Conservation (phyloP, 2,113 vertebrate genomes). For the Lynx canadensis region DNA sequence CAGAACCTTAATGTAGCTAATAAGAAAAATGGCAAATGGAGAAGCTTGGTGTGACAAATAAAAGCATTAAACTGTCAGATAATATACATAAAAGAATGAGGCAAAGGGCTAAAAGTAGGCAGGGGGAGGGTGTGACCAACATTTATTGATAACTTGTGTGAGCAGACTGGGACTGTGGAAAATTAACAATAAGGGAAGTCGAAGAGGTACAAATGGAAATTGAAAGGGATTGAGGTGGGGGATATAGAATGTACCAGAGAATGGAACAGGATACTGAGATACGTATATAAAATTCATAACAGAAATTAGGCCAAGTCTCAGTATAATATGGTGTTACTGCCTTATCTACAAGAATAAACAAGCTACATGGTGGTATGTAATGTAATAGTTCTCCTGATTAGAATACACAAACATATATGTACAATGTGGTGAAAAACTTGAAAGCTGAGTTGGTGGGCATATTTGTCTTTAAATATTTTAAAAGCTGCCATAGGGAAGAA, state of each 20-base stretch:
- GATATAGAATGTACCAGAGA: background rate
- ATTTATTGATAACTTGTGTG: background rate
- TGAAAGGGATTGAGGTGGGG: background rate
- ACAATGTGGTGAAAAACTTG: background rate
- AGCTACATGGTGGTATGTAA: background rate
- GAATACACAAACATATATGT: background rate
- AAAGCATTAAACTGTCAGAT: background rate
- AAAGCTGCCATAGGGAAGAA: background rate
- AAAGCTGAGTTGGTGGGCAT: background rate
- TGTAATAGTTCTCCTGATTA: background rate
- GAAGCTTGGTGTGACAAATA: background rate
- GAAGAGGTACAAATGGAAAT: background rate
- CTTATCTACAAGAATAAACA: background rate
- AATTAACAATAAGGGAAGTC: background rate
- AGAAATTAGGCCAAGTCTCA: background rate
- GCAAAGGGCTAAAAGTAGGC: background rate
- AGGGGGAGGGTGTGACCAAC: background rate
- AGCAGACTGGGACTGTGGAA: background rate
- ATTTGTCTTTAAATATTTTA: constrained; percentile 55
- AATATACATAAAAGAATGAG: background rate
- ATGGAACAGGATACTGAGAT: background rate
- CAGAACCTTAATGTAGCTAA: background rate
- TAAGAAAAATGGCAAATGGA: background rate
- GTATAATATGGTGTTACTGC: background rate
- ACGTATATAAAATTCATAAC: no score